Evolutionary conservation across 2,888 invertebrate genomes (phyloP).

Genomic region (Scotopteryx bipunctaria): DNA sequence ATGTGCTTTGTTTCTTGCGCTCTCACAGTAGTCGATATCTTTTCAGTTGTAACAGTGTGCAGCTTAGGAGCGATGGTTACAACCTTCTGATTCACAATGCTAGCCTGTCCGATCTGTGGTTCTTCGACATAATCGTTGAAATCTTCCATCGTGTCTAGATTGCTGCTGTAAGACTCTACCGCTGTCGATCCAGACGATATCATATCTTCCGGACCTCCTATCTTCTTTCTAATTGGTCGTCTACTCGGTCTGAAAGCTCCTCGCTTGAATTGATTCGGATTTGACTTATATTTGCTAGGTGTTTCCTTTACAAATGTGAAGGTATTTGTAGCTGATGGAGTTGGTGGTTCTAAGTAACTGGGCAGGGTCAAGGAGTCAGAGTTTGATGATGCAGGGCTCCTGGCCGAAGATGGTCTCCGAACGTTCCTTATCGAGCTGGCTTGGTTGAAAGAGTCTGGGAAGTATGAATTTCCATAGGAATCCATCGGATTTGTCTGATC

Average conservation of each 20-base stretch:
- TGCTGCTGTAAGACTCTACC: constrained; percentile 57
- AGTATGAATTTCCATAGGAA: constrained; percentile 74
- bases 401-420: constrained; percentile 58
- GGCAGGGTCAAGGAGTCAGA: constrained; percentile 69
- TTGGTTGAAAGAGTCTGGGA: constrained; percentile 73
- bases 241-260: constrained; percentile 65
- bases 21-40: constrained; percentile 43
- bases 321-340: constrained; percentile 64
- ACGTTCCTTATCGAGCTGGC: constrained; percentile 68
- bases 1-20: constrained; percentile 46
- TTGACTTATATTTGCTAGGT: constrained; percentile 62
- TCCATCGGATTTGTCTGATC: constrained; percentile 59
- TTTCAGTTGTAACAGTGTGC: constrained; percentile 58
- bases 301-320: constrained; percentile 65
- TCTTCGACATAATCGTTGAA: constrained; percentile 61
- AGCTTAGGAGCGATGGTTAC: constrained; percentile 70
- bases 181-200: constrained; percentile 71
- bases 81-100: constrained; percentile 42
- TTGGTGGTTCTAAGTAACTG: constrained; percentile 77
- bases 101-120: constrained; percentile 55
- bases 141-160: constrained; percentile 64
- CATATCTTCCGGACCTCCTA: constrained; percentile 68
- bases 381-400: constrained; percentile 50
- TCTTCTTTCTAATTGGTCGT: constrained; percentile 74
- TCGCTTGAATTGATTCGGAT: constrained; percentile 66